These are phyloP conservation scores for Nothocercus nigrocapillus DNA, from an alignment of 2,113 vertebrate species.

Conservation along the genomic window DNA sequence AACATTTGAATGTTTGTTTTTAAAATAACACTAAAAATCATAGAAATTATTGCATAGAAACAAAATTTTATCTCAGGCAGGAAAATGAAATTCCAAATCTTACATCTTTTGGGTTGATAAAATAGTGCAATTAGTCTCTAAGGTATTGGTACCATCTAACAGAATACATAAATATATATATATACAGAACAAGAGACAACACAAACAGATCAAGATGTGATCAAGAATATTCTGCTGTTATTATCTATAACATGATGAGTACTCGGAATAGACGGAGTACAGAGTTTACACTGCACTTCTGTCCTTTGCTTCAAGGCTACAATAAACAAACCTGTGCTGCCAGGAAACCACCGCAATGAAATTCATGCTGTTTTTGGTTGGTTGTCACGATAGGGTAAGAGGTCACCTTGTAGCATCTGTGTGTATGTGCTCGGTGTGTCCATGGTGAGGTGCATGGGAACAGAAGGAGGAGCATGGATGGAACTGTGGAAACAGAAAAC, in stretches of 20 bases:
- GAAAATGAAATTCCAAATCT: not conserved
- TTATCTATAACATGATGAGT: not conserved
- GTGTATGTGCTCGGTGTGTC: not conserved
- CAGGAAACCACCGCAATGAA: not conserved
- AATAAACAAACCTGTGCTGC: not conserved
- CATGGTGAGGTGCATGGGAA: not conserved
- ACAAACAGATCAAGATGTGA: not conserved
- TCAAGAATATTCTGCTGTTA: not conserved
- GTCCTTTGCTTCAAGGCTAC: not conserved
- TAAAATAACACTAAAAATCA: not conserved
- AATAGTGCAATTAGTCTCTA: not conserved
- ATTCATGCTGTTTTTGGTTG: not conserved
- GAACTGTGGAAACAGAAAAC: not conserved
- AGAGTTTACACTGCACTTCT: not conserved
- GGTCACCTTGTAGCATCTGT: fast-evolving
- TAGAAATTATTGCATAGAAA: not conserved
- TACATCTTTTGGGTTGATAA: not conserved
- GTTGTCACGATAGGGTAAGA: not conserved
- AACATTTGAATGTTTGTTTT: not conserved
- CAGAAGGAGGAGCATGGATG: not conserved
- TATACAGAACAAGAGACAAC: not conserved
- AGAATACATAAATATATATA: not conserved
- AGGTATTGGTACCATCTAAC: not conserved
- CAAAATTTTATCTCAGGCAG: not conserved
- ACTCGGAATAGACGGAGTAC: not conserved